Evolutionary conservation across 2,797 vertebrate genomes (phyloP).

Genomic region (Stomatorhinus walkeri): DNA sequence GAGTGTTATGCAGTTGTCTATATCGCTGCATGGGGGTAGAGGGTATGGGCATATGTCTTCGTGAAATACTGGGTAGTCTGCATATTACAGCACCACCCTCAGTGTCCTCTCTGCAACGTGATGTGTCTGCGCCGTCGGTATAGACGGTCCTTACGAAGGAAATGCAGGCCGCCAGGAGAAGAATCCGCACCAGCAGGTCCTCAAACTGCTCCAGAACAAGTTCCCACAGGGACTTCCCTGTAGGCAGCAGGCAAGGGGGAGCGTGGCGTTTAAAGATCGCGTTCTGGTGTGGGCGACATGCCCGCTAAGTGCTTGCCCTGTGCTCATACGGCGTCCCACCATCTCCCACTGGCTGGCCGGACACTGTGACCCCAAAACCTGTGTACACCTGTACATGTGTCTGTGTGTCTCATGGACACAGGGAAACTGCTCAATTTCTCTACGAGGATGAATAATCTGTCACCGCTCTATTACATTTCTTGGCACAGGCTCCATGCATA

Average conservation of each 20-base stretch:
- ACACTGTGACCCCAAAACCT: neutral
- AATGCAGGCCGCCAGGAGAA: constrained; percentile 68
- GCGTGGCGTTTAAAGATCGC: neutral
- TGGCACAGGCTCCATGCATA: neutral
- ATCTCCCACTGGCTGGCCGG: neutral
- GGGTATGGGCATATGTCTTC: neutral
- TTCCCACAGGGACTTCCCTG: constrained; percentile 70
- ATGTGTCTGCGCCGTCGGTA: neutral
- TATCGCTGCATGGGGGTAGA: neutral
- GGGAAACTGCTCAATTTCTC: neutral
- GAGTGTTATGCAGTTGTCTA: neutral
- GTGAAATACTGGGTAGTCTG: neutral
- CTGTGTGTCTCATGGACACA: neutral
- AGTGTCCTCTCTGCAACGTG: neutral
- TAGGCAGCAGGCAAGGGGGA: constrained; percentile 17
- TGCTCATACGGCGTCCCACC: neutral
- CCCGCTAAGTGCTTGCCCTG: neutral
- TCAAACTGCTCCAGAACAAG: constrained; percentile 70
- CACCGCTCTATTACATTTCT: neutral
- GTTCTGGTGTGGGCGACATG: neutral
- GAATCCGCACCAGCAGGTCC: constrained; percentile 66
- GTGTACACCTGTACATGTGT: neutral
- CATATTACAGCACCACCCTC: neutral
- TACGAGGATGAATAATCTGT: neutral
- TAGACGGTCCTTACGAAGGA: constrained; percentile 60